Evolutionary conservation across 2,888 invertebrate genomes (phyloP).

Genomic region (Eulithis testata): DNA sequence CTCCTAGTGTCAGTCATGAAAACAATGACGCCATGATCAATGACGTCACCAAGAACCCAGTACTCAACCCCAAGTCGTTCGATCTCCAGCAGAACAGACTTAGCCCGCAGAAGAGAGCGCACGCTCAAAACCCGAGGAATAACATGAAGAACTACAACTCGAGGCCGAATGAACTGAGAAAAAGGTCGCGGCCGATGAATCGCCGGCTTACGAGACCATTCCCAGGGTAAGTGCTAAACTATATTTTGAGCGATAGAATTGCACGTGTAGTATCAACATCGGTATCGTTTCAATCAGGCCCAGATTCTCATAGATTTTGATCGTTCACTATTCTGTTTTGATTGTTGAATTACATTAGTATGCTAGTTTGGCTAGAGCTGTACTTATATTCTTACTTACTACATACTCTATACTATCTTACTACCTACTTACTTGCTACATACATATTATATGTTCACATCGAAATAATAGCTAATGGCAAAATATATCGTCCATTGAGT

Average conservation of each 20-base stretch:
- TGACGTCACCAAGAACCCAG: slow-evolving; percentile 67
- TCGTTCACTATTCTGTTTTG: no score
- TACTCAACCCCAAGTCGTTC: slow-evolving; percentile 67
- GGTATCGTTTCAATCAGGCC: no score
- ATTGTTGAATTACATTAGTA: no score
- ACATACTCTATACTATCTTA: no score
- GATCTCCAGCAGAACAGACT: slow-evolving; percentile 61
- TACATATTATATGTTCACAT: neutral
- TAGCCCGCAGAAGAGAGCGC: slow-evolving; percentile 29
- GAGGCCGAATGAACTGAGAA: slow-evolving; percentile 65
- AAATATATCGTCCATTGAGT: slow-evolving; percentile 4
- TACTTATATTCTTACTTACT: no score
- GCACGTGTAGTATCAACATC: no score
- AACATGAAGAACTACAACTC: slow-evolving; percentile 48
- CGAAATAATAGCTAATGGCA: slow-evolving; percentile 19
- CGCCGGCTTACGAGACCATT: slow-evolving; percentile 72
- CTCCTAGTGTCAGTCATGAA: slow-evolving; percentile 69
- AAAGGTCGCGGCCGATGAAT: slow-evolving; percentile 57
- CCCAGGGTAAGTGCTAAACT: slow-evolving; percentile 66
- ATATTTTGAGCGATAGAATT: neutral
- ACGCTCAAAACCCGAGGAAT: slow-evolving; percentile 44
- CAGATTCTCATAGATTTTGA: no score
- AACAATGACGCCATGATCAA: slow-evolving; percentile 65
- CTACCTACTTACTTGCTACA: no score
- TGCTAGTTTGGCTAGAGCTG: no score